Evolutionary conservation across 2,888 invertebrate genomes (phyloP).

Genomic region (Danaus chrysippus): DNA sequence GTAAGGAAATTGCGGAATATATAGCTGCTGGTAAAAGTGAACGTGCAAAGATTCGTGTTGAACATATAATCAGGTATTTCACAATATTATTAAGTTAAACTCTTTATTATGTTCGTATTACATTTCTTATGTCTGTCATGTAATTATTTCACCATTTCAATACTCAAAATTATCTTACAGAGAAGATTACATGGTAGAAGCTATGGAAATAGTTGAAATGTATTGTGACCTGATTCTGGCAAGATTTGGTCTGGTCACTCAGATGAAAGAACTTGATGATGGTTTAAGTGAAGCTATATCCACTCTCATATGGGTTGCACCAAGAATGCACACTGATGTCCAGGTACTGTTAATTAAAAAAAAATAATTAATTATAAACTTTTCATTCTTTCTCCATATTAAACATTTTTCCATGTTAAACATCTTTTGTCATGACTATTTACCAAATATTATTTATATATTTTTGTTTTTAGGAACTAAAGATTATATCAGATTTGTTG

Average conservation of each 20-base stretch:
- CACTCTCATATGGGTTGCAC: conserved; percentile 98
- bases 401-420: no score
- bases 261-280: conserved; percentile 97
- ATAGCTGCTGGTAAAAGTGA: conserved; percentile 91
- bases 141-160: conserved; percentile 15
- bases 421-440: no score
- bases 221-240: conserved; percentile 98
- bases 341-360: conserved; percentile 65
- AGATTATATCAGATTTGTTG: conserved; percentile 92
- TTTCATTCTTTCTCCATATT: no score
- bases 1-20: conserved; percentile 98
- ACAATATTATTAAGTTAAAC: not conserved
- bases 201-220: conserved; percentile 99
- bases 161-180: conserved; percentile 66
- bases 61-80: conserved; percentile 92
- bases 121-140: conserved; percentile 8
- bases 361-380: no score
- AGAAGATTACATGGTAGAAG: conserved; percentile 99
- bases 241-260: conserved; percentile 96
- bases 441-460: not conserved
- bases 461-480: conserved; percentile 76
- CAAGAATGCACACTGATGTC: conserved; percentile 92
- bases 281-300: conserved; percentile 97
- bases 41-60: conserved; percentile 97
- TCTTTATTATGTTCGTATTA: conserved; percentile 29